Percentiles rank a stretch among this genome's conserved stretches.
phyloP scores from a whole-genome alignment of 2,888 invertebrate genomes.

The Argynnis bischoffii region DNA sequence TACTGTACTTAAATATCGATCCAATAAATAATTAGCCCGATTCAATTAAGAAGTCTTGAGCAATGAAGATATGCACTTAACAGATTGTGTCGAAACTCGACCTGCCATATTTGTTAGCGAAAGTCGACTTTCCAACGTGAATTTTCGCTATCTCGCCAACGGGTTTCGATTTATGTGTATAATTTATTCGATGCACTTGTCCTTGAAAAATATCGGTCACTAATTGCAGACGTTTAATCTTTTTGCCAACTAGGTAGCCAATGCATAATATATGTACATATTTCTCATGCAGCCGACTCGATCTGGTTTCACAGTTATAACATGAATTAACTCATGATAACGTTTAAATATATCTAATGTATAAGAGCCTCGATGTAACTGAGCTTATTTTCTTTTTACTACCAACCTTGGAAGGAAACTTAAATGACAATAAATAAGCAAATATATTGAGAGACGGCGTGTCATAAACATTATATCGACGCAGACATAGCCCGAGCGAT shows the following conservation, averaged over 20 bases:
- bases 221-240: constrained; percentile 19
- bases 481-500: constrained; percentile 32
- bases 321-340: constrained; percentile 4
- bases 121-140: constrained; percentile 61
- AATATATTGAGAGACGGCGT: constrained; percentile 36
- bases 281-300: constrained; percentile 8
- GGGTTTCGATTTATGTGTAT: constrained; percentile 37
- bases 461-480: constrained; percentile 59
- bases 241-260: constrained; percentile 12
- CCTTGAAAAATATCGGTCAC: constrained; percentile 28
- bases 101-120: constrained; percentile 68
- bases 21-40: constrained; percentile 35
- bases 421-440: constrained; percentile 28
- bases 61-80: constrained; percentile 39
- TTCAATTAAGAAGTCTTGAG: constrained; percentile 38
- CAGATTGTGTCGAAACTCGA: constrained; percentile 58
- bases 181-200: constrained; percentile 31
- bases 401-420: background rate
- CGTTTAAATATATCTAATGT: constrained; percentile 3
- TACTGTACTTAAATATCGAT: constrained; percentile 26
- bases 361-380: background rate
- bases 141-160: constrained; percentile 65
- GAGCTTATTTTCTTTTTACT: background rate
- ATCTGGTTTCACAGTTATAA: constrained; percentile 15
- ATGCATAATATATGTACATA: constrained; percentile 9